Percentiles rank a stretch among this genome's conserved stretches.
Conservation (phyloP, 2,797 vertebrate species). For the Tinamus major region DNA sequence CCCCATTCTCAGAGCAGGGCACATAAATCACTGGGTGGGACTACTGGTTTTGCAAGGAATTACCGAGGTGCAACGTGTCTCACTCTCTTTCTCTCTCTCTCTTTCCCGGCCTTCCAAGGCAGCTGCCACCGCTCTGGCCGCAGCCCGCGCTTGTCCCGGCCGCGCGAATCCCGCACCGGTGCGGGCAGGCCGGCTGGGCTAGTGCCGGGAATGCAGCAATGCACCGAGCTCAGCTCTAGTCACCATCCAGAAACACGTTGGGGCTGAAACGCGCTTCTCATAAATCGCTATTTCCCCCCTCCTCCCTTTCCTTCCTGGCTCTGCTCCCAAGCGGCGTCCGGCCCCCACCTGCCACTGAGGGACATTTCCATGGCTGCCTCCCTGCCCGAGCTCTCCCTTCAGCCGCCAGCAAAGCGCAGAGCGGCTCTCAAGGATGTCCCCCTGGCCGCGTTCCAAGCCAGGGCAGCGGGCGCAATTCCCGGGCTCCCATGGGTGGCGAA, state of each 20-base stretch:
- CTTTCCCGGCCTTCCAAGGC: not conserved
- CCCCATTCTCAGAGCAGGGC: not conserved
- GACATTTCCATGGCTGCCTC: slow-evolving; percentile 57
- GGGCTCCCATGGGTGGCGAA: not conserved
- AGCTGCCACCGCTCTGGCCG: not conserved
- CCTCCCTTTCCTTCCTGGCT: slow-evolving; percentile 30
- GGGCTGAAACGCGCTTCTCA: not conserved
- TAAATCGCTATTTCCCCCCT: not conserved
- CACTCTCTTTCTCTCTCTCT: no score
- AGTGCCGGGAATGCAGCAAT: not conserved
- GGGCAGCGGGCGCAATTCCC: slow-evolving; percentile 23
- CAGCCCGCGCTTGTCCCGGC: no score
- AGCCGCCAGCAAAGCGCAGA: slow-evolving; percentile 56
- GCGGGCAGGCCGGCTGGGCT: not conserved
- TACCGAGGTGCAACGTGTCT: not conserved
- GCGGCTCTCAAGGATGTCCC: slow-evolving; percentile 35
- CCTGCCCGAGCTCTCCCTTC: slow-evolving; percentile 35
- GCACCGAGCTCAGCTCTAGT: not conserved
- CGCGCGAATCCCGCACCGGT: not conserved
- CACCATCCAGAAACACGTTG: not conserved
- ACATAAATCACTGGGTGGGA: not conserved
- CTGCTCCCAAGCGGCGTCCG: slow-evolving; percentile 41
- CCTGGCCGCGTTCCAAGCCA: slow-evolving; percentile 17
- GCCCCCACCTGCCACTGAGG: slow-evolving; percentile 60
- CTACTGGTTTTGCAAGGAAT: not conserved